Percentiles rank a stretch among this genome's conserved stretches.
Conservation (phyloP, 2,888 invertebrate species). For the Melipona beecheii region DNA sequence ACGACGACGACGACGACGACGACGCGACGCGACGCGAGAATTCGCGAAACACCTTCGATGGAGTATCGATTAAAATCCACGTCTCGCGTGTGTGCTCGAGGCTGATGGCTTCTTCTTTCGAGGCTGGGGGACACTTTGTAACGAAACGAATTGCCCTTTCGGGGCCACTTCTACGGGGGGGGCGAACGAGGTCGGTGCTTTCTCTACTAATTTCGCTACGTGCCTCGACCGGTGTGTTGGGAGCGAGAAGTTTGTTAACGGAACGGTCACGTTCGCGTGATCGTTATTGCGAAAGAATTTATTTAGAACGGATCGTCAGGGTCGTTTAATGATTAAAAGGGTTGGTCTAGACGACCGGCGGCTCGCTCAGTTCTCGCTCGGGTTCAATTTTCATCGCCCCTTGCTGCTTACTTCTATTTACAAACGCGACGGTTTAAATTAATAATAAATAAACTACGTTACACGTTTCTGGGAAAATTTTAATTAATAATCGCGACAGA, state of each 20-base stretch:
- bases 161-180: background rate
- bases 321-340: background rate
- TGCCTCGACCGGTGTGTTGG: background rate
- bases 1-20: no score
- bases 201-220: background rate
- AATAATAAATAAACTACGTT: background rate
- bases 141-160: background rate
- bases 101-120: background rate
- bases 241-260: background rate
- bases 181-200: background rate
- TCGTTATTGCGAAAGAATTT: no score
- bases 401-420: background rate
- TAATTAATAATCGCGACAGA: background rate
- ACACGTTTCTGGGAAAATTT: background rate
- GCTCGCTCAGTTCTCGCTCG: background rate
- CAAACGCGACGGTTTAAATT: background rate
- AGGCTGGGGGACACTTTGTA: background rate
- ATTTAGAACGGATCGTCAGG: background rate
- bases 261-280: background rate
- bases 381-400: background rate
- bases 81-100: background rate
- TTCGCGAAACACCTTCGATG: constrained; percentile 15
- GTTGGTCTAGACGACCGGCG: background rate
- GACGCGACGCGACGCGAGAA: constrained; percentile 7
- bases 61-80: constrained; percentile 25